phyloP scores from a whole-genome alignment of 2,888 invertebrate genomes.

The Amphimallon solstitiale region DNA sequence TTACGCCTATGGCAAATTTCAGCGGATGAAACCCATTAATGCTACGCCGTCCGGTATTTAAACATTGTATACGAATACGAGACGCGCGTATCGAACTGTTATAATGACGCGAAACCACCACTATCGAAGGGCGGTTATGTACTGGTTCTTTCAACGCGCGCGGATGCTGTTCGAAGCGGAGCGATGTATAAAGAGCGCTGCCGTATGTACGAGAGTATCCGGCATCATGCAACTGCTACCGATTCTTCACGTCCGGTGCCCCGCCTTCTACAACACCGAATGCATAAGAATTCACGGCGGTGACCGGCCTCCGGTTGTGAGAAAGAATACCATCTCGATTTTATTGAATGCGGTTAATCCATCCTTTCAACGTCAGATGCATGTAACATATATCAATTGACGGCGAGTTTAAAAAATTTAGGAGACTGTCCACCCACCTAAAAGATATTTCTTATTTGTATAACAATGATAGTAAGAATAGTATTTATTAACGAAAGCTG shows the following conservation, averaged over 20 bases:
- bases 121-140: slow-evolving; percentile 17
- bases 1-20: no score
- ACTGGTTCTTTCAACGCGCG: slow-evolving; percentile 5
- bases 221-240: slow-evolving; percentile 46
- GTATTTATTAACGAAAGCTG: no score
- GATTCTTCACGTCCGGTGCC: slow-evolving; percentile 43
- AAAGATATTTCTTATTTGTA: no score
- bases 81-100: neutral
- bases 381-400: no score
- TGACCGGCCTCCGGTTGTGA: neutral
- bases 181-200: slow-evolving; percentile 27
- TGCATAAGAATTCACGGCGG: slow-evolving; percentile 49
- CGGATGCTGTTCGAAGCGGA: slow-evolving; percentile 34
- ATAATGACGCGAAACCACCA: slow-evolving; percentile 29
- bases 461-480: no score
- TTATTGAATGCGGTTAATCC: no score
- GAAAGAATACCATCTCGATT: no score
- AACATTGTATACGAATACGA: neutral
- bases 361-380: no score
- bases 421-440: no score
- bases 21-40: no score
- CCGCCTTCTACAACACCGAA: slow-evolving; percentile 47
- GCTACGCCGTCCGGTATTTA: neutral
- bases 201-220: slow-evolving; percentile 25
- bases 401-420: no score